These are phyloP conservation scores for Ceratina calcarata DNA, from an alignment of 1,140 invertebrate species.

Conservation along the genomic window DNA sequence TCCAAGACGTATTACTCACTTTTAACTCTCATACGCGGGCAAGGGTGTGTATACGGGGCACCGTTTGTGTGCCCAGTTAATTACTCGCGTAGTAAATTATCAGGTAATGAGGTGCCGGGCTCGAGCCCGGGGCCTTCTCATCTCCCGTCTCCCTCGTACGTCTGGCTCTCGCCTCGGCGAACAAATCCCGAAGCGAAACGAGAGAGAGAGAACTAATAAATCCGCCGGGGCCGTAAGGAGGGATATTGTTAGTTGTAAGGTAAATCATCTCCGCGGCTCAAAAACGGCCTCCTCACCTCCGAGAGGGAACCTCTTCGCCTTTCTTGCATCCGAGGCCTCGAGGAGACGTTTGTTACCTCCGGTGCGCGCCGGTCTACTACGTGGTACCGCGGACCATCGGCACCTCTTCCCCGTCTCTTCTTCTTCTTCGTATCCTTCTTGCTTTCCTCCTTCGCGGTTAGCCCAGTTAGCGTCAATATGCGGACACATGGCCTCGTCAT, in stretches of 20 bases:
- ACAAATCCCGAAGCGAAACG: conserved; percentile 37
- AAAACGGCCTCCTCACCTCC: conserved; percentile 71
- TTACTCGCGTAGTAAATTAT: conserved; percentile 80
- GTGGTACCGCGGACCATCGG: conserved; percentile 52
- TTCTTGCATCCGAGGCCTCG: conserved; percentile 48
- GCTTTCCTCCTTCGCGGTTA: conserved; percentile 54
- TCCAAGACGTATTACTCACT: no score
- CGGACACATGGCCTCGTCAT: conserved; percentile 73
- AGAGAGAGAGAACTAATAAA: conserved; percentile 78
- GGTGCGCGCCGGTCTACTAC: conserved; percentile 33
- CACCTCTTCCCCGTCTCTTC: conserved; percentile 47
- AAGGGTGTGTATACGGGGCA: conserved; percentile 67
- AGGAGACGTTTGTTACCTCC: conserved; percentile 71
- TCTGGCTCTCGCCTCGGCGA: conserved; percentile 38
- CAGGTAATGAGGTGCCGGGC: conserved; percentile 79
- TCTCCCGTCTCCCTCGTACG: conserved; percentile 42
- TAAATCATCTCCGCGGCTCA: conserved; percentile 78
- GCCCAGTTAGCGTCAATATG: conserved; percentile 73
- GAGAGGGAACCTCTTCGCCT: conserved; percentile 35
- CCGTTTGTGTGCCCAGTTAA: conserved; percentile 79
- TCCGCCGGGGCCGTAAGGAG: conserved; percentile 75
- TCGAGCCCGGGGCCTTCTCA: conserved; percentile 71
- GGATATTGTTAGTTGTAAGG: conserved; percentile 80
- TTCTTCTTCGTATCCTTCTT: conserved; percentile 38
- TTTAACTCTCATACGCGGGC: conserved; percentile 52